Base-by-base conservation (phyloP, 2,888 invertebrate genomes). In the Acanthosoma haemorrhoidale region DNA sequence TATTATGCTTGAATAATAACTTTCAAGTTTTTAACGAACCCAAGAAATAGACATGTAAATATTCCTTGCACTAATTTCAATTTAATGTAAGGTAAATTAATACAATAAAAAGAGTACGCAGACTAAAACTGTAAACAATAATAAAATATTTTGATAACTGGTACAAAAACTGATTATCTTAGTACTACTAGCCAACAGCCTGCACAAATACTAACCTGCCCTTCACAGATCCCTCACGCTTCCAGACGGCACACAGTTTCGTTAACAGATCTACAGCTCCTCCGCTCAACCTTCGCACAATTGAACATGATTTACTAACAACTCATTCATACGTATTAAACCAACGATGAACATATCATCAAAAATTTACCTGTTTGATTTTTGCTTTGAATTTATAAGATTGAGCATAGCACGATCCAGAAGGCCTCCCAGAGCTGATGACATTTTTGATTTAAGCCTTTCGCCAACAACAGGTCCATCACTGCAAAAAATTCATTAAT, bases 391-490 rank as follows among this genome's bases (percentile, higher is more conserved):
- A 5, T 63, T 67, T 13, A 75, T 61, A 21, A 76, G 71, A 71
- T 77, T 77, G 67, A 73, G 76, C 31, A 78, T 73, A 13, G 78
- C 78, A 57, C 76, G 73, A 67, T 77, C 77, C 39, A 78, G 74
- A n/a, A 78, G 74, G 29, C 76, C 76, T 18, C 77, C 77, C 38
- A 78, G 75, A 13, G 77, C 77, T 59, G 74, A 73, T 18, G 76
- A 75, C 77, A 78, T 78, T 71, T 78, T 77, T 67, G 73, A 76
- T 70, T 76, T 76, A 43, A 78, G 72, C 43, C 75, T 76, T 39
- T 76, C 77, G 15, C 75, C 74, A 59, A 73, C 72, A 57, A 75
- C 75, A 36, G 66, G 70, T 9, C 71, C 70, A 43, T 68, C 69
- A 25, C 70, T 70, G 39, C 15, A 72, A 70, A 21, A 39, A 61